Conservation (phyloP, 2,888 invertebrate species). For the Trichogramma dendrolimi region DNA sequence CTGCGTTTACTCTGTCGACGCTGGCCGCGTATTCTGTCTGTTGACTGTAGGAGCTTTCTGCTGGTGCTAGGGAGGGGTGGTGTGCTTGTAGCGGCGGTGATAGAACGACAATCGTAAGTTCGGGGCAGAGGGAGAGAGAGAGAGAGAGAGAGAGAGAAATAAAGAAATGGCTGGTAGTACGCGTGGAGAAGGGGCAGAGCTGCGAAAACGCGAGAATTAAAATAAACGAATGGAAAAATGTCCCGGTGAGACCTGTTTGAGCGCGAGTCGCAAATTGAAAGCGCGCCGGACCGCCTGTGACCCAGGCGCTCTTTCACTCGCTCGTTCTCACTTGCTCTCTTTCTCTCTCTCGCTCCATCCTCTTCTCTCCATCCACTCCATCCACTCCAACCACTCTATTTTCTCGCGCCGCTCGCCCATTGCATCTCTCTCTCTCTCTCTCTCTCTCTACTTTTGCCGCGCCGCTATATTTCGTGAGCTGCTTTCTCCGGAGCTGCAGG, state of each 20-base stretch:
- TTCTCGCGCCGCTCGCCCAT: no score
- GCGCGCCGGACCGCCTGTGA: constrained; percentile 29
- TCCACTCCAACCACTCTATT: neutral
- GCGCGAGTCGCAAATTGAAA: constrained; percentile 42
- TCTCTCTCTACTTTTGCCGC: no score
- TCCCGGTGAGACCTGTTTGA: constrained; percentile 41
- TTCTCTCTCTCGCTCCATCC: constrained; percentile 8
- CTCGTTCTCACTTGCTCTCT: constrained; percentile 7
- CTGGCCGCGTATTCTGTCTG: no score
- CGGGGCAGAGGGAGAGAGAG: constrained; percentile 6
- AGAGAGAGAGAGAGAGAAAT: constrained; percentile 18
- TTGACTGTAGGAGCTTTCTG: no score
- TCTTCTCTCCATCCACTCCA: neutral
- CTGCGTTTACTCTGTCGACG: neutral
- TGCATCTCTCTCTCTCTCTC: no score
- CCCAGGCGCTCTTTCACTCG: constrained; percentile 15
- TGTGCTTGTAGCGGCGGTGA: no score
- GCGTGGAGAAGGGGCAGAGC: neutral
- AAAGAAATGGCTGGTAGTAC: constrained; percentile 4
- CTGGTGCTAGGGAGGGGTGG: no score
- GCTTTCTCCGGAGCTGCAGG: no score
- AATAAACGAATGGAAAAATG: constrained; percentile 35
- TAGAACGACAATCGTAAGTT: neutral
- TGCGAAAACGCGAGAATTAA: constrained; percentile 33
- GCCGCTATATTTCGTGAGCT: no score